Conservation (phyloP, 2,888 invertebrate species). For the Bellardia pandia region DNA sequence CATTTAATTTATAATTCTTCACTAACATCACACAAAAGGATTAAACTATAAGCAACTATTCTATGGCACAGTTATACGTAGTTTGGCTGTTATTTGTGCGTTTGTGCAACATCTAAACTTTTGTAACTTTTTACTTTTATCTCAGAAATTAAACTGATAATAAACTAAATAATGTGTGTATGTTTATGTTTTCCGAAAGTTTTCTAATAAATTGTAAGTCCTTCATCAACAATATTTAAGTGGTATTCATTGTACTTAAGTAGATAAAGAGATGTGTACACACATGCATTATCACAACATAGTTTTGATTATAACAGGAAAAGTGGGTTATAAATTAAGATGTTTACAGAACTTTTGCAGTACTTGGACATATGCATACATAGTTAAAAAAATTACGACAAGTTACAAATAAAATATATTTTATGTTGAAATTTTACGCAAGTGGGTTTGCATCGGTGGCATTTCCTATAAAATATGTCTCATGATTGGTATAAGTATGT, state of each 20-base stretch:
- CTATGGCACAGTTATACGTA: slow-evolving; percentile 4
- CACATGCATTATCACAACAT: background rate
- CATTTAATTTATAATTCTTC: too few species aligned
- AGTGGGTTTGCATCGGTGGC: too few species aligned
- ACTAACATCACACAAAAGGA: too few species aligned
- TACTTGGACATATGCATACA: background rate
- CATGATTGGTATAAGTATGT: too few species aligned
- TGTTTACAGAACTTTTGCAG: background rate
- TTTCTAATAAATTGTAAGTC: slow-evolving; percentile 22
- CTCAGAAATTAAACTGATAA: slow-evolving; percentile 26
- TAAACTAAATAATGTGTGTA: slow-evolving; percentile 17
- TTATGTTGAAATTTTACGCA: too few species aligned
- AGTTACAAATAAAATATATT: background rate
- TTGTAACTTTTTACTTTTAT: slow-evolving; percentile 14
- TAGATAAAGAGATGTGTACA: background rate
- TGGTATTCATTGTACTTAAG: background rate
- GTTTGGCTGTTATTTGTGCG: slow-evolving; percentile 8
- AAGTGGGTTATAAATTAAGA: background rate
- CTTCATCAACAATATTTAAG: slow-evolving; percentile 25
- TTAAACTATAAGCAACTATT: background rate
- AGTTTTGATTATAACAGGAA: slow-evolving; percentile 1
- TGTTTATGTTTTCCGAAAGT: background rate
- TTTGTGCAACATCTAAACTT: slow-evolving; percentile 12
- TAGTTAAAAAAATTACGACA: background rate
- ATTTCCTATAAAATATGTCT: too few species aligned